Percentiles rank a stretch among this genome's conserved stretches.
Evolutionary conservation across 2,113 vertebrate genomes (phyloP).

Genomic region (Larimichthys polyactis): DNA sequence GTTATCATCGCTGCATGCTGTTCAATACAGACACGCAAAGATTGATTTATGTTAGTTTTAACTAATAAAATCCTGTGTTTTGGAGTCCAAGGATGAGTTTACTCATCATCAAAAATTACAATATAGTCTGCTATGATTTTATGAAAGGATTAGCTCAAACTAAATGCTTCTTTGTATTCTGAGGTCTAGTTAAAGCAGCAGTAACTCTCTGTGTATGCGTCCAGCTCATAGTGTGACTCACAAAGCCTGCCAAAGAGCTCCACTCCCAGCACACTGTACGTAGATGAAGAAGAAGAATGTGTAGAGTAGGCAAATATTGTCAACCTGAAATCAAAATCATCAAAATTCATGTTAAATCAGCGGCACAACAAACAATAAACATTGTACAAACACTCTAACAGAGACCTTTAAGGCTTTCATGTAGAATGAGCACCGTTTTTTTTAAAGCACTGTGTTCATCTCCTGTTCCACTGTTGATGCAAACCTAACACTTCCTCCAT

Average conservation of each 20-base stretch:
- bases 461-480: neutral
- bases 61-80: too few species aligned
- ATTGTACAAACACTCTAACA: too few species aligned
- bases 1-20: slow-evolving; percentile 6
- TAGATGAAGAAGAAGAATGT: slow-evolving; percentile 97
- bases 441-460: neutral
- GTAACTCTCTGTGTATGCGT: neutral
- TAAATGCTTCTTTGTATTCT: too few species aligned
- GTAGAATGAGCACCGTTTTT: too few species aligned
- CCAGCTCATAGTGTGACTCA: slow-evolving; percentile 76
- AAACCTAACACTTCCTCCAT: neutral
- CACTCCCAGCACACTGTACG: slow-evolving; percentile 93
- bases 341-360: slow-evolving; percentile 6
- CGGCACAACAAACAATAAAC: neutral
- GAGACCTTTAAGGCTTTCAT: too few species aligned
- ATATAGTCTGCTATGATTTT: too few species aligned
- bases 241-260: slow-evolving; percentile 94
- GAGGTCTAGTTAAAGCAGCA: too few species aligned
- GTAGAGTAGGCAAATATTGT: slow-evolving; percentile 94
- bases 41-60: neutral
- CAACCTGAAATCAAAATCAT: slow-evolving; percentile 84
- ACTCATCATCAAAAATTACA: too few species aligned
- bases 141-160: too few species aligned
- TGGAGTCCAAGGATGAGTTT: too few species aligned
- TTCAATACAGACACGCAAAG: neutral